A percentile compares a stretch with the other conserved stretches of the same genome.
Evolutionary conservation across 2,113 vertebrate species (phyloP).

Genomic region (Pseudopipra pipra): DNA sequence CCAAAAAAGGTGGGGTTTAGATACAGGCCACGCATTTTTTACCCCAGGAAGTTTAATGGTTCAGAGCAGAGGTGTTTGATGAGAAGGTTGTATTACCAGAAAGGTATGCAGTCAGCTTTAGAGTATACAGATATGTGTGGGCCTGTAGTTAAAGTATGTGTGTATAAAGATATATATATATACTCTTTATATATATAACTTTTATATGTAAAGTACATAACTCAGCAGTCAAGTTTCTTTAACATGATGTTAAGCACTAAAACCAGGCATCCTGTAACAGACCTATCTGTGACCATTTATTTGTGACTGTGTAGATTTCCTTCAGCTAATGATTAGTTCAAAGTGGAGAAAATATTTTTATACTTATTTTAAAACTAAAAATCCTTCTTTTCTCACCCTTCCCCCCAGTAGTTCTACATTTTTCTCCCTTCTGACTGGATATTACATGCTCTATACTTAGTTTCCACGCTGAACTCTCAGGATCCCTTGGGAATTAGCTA

Average conservation of each 20-base stretch:
- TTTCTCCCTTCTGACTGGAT: not conserved
- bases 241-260: not conserved
- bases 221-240: not conserved
- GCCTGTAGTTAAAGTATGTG: not conserved
- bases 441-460: not conserved
- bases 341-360: not conserved
- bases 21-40: not conserved
- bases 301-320: not conserved
- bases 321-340: not conserved
- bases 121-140: not conserved
- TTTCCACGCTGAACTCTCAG: slow-evolving; percentile 33
- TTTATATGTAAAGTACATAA: not conserved
- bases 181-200: not conserved
- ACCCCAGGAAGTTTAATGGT: not conserved
- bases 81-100: not conserved
- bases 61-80: not conserved
- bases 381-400: not conserved
- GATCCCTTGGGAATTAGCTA: slow-evolving; percentile 35
- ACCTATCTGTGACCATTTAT: not conserved
- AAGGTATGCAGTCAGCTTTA: not conserved
- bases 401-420: not conserved
- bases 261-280: not conserved
- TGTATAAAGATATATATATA: not conserved
- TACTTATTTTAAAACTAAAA: not conserved
- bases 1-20: not conserved